Percentiles rank a stretch among this genome's conserved stretches.
Evolutionary conservation across 2,888 invertebrate species (phyloP).

Genomic region (Hyposoter didymator): DNA sequence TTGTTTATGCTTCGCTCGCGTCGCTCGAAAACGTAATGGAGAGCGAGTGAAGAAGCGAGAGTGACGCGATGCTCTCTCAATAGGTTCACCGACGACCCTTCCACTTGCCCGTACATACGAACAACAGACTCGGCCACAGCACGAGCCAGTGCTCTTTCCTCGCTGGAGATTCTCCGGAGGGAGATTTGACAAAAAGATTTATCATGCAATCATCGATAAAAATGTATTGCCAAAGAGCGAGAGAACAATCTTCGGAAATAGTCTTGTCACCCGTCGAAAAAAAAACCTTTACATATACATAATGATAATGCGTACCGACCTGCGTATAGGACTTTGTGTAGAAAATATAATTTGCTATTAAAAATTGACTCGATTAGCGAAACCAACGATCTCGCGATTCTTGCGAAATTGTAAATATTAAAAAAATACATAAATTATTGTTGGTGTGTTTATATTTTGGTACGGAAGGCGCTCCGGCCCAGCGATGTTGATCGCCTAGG

Average conservation of each 20-base stretch:
- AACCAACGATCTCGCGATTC: background rate
- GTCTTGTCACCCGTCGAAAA: background rate
- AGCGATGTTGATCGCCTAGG: background rate
- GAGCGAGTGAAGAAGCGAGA: background rate
- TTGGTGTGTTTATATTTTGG: background rate
- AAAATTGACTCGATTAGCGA: background rate
- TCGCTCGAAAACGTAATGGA: background rate
- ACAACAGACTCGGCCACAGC: background rate
- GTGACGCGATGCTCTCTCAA: background rate
- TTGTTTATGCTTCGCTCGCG: background rate
- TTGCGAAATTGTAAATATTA: slow-evolving; percentile 3
- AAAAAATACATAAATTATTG: background rate
- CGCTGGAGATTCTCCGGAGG: background rate
- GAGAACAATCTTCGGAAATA: slow-evolving; percentile 14
- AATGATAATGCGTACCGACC: background rate
- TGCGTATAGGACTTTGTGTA: background rate
- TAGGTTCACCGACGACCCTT: slow-evolving; percentile 2
- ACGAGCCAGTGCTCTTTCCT: background rate
- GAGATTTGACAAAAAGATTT: background rate
- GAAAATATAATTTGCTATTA: background rate
- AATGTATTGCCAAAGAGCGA: slow-evolving; percentile 14
- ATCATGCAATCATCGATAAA: slow-evolving; percentile 8
- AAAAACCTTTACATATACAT: background rate
- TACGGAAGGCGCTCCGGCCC: background rate
- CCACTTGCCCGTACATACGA: background rate